These are phyloP conservation scores for Stratiomys singularior DNA, from an alignment of 2,888 invertebrate species.

Conservation along the genomic window DNA sequence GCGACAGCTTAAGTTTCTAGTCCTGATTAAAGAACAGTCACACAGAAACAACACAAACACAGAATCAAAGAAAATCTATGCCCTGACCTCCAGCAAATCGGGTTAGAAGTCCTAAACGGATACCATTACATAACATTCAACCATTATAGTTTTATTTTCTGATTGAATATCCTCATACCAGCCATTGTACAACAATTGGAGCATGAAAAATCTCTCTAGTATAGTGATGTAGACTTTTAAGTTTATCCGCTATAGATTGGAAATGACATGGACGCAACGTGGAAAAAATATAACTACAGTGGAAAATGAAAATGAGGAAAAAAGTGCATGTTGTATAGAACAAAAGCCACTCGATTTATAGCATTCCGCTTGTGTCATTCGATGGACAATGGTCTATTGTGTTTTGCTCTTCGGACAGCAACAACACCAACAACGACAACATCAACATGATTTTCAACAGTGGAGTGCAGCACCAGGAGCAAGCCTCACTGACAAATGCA, in stretches of 20 bases:
- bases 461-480: neutral
- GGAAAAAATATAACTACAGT: constrained; percentile 8
- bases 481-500: constrained; percentile 28
- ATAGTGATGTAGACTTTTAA: constrained; percentile 31
- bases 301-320: neutral
- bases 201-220: constrained; percentile 30
- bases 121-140: neutral
- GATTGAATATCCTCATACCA: constrained; percentile 10
- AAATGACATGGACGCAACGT: constrained; percentile 38
- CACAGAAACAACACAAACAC: too few species aligned
- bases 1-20: too few species aligned
- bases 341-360: constrained; percentile 48
- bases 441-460: too few species aligned
- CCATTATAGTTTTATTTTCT: neutral
- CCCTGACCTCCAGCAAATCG: neutral
- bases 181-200: constrained; percentile 28
- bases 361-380: constrained; percentile 42
- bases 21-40: too few species aligned
- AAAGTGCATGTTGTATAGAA: constrained; percentile 25
- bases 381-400: constrained; percentile 41
- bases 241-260: constrained; percentile 33
- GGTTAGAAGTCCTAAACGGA: neutral
- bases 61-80: too few species aligned
- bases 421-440: too few species aligned
- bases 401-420: constrained; percentile 13